These are phyloP conservation scores for Poecilia picta DNA, from an alignment of 2,797 vertebrate species.

Conservation along the genomic window DNA sequence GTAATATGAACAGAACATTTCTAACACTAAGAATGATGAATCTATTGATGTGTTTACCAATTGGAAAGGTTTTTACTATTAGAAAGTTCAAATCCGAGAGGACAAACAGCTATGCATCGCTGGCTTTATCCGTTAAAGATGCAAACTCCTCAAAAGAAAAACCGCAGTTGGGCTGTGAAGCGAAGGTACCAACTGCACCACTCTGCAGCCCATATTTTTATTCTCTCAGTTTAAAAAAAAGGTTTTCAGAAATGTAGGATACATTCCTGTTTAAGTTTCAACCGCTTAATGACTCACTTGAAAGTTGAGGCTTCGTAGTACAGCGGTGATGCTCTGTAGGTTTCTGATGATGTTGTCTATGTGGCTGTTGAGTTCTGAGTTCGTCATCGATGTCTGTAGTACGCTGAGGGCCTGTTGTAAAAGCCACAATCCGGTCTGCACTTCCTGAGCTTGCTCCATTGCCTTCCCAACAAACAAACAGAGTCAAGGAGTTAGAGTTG, in stretches of 20 bases:
- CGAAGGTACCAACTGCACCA: background rate
- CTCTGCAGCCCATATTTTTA: background rate
- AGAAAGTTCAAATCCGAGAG: background rate
- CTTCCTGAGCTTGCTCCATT: conserved; percentile 81
- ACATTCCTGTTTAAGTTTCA: background rate
- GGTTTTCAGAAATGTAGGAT: no score
- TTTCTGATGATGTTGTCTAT: conserved; percentile 83
- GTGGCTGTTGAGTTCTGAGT: conserved; percentile 76
- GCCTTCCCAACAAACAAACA: conserved; percentile 62
- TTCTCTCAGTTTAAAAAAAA: background rate
- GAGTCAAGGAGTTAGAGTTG: conserved; percentile 12
- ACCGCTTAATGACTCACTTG: conserved; percentile 76
- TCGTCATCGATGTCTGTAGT: conserved; percentile 76
- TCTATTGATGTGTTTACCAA: background rate
- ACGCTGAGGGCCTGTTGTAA: conserved; percentile 80
- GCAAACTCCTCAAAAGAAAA: background rate
- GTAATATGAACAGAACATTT: background rate
- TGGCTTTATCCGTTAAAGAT: background rate
- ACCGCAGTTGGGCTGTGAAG: background rate
- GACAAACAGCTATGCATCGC: background rate
- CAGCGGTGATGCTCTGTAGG: conserved; percentile 82
- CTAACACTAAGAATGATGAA: background rate
- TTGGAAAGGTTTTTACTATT: background rate
- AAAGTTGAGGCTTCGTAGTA: conserved; percentile 84
- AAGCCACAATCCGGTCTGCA: conserved; percentile 85